Evolutionary conservation across 2,888 invertebrate genomes (phyloP), one percentile per base, ranked within the genome.

Genomic region (Hirudinaria manillensis): DNA sequence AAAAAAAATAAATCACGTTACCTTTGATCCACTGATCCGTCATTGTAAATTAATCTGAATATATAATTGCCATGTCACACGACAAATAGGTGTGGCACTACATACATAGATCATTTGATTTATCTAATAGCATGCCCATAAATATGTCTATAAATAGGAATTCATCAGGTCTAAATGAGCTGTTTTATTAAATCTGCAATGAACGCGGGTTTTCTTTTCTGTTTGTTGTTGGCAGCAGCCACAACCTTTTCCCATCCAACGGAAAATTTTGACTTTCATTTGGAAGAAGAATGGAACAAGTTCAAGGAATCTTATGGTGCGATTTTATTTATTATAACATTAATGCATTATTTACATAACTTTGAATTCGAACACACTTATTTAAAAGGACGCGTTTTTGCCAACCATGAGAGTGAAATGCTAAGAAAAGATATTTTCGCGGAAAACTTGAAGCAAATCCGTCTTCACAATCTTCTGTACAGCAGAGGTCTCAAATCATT

Each of bases 381-480:
- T 38, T 38, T 38, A 38, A 45, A 45, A 71, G 71, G 16, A 0
- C 51, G 27, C 7, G 38, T 24, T 3, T 55, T 51, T 61, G 34
- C 55, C n/a, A 10, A 61, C n/a, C 1, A 61, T 6, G 70, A 51
- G 34, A 70, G 45, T 16, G 70, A 75, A 45, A 19, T 16, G 13
- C 3, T 32, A 16, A 36, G 75, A 24, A 75, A 75, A 55, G 51
- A 32, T 51, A 38, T 75, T 36, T 75, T 75, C 45, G 70, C 27
- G 24, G 51, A 68, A 6, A 74, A 74, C 32, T 53, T 68, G 6
- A 67, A 68, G 68, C n/a, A 24, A 51, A 53, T 75, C 53, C 38
- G 51, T 7, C 45, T 29, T 32, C 67, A 75, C 70, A 75, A 75
- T 34, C 66, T 38, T 16, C 70, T 75, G 51, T 70, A 68, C 70